phyloP scores from a whole-genome alignment of 2,113 vertebrate species.

The Columbina picui region DNA sequence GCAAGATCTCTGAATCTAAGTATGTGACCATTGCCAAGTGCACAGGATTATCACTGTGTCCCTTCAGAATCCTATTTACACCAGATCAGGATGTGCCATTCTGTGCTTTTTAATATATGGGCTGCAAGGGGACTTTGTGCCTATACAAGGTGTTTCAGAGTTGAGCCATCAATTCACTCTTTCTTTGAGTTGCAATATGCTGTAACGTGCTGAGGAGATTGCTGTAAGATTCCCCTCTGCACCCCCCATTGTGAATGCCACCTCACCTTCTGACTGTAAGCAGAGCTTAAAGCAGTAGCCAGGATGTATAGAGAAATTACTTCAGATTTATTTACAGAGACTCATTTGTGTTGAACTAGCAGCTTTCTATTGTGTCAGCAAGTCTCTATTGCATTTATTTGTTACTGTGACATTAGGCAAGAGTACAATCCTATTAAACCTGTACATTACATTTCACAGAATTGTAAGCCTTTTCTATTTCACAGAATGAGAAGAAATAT shows the following conservation, averaged over 20 bases:
- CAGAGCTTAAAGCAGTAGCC: constrained; percentile 47
- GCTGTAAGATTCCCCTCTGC: not conserved
- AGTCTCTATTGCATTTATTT: constrained; percentile 78
- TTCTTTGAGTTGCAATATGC: not conserved
- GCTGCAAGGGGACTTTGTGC: not conserved
- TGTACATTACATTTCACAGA: constrained; percentile 73
- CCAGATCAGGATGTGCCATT: not conserved
- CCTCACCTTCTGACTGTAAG: constrained; percentile 20
- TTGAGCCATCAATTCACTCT: not conserved
- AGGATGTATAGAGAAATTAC: constrained; percentile 78
- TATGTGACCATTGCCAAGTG: not conserved
- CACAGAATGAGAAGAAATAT: constrained; percentile 63
- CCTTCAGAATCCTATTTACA: not conserved
- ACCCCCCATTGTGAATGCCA: not conserved
- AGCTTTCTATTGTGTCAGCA: constrained; percentile 79
- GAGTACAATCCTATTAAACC: constrained; percentile 81
- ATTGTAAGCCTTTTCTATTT: constrained; percentile 72
- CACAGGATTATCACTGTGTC: not conserved
- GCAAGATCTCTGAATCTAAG: not conserved
- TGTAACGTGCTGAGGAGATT: not conserved
- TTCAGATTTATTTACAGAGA: constrained; percentile 78
- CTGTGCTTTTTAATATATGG: not conserved
- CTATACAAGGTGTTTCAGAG: not conserved
- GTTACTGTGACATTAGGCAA: constrained; percentile 73
- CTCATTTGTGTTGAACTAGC: constrained; percentile 80